Percentiles rank a stretch among this genome's conserved stretches.
Conservation (phyloP, 2,797 vertebrate genomes). For the Falco concolor region DNA sequence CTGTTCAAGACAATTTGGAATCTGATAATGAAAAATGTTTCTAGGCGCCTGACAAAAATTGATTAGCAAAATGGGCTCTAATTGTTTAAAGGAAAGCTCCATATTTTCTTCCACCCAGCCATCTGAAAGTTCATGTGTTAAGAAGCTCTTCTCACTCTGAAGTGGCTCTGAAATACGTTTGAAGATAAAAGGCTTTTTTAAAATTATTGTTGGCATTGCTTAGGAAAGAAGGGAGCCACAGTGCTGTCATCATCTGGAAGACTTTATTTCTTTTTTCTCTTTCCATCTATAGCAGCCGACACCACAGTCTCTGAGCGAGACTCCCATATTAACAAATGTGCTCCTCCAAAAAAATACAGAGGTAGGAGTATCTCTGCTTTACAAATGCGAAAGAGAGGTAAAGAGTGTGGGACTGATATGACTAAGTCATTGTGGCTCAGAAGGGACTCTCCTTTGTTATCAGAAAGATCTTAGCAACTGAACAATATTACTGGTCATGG, state of each 20-base stretch:
- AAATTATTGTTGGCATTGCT: conserved; percentile 32
- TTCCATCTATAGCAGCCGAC: not conserved
- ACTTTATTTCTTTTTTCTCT: conserved; percentile 4
- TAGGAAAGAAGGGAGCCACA: not conserved
- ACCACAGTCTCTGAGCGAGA: not conserved
- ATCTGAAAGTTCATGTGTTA: conserved; percentile 1
- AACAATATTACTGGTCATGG: not conserved
- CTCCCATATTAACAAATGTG: not conserved
- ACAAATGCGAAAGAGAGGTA: not conserved
- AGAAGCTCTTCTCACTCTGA: not conserved
- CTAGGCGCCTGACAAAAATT: conserved; percentile 15
- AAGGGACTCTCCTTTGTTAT: not conserved
- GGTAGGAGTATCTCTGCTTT: not conserved
- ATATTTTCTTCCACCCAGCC: not conserved
- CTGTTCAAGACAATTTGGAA: conserved; percentile 18
- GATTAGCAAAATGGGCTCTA: not conserved
- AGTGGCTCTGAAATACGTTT: not conserved
- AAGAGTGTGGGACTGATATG: not conserved
- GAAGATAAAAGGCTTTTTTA: conserved; percentile 43
- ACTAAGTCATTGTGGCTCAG: not conserved
- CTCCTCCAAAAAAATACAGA: not conserved
- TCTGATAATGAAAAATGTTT: conserved; percentile 6
- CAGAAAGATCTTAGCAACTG: not conserved
- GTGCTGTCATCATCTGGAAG: conserved; percentile 2
- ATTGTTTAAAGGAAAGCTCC: conserved; percentile 11